A percentile compares a stretch with the other conserved stretches of the same genome.
Conservation (phyloP, 37 sponge, comb jelly and placozoan genomes). For the Spongia lamella region DNA sequence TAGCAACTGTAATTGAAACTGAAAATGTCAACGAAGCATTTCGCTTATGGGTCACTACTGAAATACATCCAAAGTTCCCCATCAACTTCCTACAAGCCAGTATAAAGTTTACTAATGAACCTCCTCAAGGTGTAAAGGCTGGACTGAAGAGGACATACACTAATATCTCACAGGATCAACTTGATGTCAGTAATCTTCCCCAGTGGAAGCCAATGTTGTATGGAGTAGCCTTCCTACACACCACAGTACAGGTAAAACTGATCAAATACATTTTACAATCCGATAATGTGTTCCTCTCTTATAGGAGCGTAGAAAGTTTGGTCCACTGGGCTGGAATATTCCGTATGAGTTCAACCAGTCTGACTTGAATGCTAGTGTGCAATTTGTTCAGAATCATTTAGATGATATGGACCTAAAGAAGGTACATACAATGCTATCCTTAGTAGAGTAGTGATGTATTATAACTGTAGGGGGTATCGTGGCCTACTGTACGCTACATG, state of each 20-base stretch:
- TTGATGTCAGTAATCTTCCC: constrained; percentile 92
- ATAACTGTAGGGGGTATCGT: constrained; percentile 79
- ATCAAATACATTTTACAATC: too few relatives aligned
- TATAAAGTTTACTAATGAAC: constrained; percentile 99
- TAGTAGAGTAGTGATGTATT: too few relatives aligned
- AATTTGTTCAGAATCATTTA: constrained; percentile 92
- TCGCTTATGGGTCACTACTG: constrained; percentile 98
- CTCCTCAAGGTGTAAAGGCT: constrained; percentile 98
- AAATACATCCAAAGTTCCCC: constrained; percentile 94
- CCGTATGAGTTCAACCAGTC: constrained; percentile 98
- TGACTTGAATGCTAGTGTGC: constrained; percentile 85
- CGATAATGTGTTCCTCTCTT: too few relatives aligned
- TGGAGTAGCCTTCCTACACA: constrained; percentile 96
- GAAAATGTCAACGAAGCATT: constrained; percentile 86
- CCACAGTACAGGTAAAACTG: constrained; percentile 90
- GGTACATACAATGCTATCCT: constrained; percentile 12
- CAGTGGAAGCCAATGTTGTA: constrained; percentile 99
- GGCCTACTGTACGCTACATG: constrained; percentile 95
- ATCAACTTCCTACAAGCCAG: constrained; percentile 95
- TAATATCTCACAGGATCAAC: constrained; percentile 94
- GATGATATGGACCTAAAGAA: constrained; percentile 94
- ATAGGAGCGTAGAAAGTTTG: constrained; percentile 92
- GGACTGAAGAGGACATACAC: constrained; percentile 95
- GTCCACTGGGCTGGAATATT: constrained; percentile 97
- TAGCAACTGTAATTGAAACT: constrained; percentile 85